These are phyloP conservation scores for Tenebrio molitor DNA, from an alignment of 1,140 invertebrate genomes.

Conservation along the genomic window DNA sequence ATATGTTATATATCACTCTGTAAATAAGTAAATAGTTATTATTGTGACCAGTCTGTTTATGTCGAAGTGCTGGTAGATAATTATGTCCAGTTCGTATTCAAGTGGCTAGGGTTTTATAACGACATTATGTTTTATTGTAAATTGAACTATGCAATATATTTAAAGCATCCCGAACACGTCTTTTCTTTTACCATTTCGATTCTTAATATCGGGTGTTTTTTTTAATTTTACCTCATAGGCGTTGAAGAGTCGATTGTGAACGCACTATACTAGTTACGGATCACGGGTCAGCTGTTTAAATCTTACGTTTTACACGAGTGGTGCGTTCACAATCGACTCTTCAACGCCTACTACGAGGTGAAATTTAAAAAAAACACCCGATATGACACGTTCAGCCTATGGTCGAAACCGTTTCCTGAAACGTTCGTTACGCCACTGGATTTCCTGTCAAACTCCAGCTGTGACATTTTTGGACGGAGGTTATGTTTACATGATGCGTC, in stretches of 20 bases:
- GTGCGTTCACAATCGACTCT: too few relatives aligned
- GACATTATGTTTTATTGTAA: conserved; percentile 57
- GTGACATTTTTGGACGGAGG: too few relatives aligned
- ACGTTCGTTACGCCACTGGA: conserved; percentile 7
- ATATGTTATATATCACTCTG: conserved; percentile 46
- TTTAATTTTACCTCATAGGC: too few relatives aligned
- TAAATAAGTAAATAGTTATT: conserved; percentile 48
- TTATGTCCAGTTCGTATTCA: conserved; percentile 51
- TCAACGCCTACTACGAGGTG: too few relatives aligned
- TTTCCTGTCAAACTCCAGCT: background rate
- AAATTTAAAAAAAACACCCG: too few relatives aligned
- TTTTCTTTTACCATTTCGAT: conserved; percentile 17
- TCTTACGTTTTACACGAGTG: too few relatives aligned
- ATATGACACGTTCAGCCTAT: too few relatives aligned
- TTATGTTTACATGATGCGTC: conserved; percentile 3
- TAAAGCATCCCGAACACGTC: conserved; percentile 53
- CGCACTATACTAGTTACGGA: too few relatives aligned
- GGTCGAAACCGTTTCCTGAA: too few relatives aligned
- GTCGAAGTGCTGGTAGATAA: conserved; percentile 45
- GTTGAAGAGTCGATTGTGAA: too few relatives aligned
- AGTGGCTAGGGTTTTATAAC: conserved; percentile 54
- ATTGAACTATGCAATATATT: conserved; percentile 59
- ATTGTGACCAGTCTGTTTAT: conserved; percentile 49
- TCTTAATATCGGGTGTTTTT: too few relatives aligned
- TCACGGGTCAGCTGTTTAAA: too few relatives aligned